phyloP scores from a whole-genome alignment of 2,888 invertebrate species.

The Entomobrya proxima region DNA sequence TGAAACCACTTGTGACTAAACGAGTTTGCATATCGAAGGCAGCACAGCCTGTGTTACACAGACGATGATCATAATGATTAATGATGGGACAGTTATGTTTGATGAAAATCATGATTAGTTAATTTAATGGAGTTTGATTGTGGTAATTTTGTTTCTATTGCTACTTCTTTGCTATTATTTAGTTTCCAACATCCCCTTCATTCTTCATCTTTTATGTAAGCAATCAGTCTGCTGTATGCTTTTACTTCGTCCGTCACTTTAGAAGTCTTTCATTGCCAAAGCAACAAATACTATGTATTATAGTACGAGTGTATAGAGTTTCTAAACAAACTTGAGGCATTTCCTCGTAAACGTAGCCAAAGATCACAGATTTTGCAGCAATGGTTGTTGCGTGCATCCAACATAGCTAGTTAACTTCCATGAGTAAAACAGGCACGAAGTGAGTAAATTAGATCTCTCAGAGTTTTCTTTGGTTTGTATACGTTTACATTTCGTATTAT shows the following conservation, averaged over 20 bases:
- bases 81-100: no score
- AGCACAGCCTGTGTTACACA: neutral
- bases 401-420: neutral
- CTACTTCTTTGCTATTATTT: constrained; percentile 21
- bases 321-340: no score
- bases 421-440: neutral
- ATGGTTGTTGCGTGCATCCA: neutral
- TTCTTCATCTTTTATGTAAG: neutral
- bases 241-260: no score
- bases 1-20: neutral
- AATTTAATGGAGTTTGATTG: constrained; percentile 56
- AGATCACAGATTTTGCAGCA: neutral
- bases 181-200: neutral
- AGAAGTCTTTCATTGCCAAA: no score
- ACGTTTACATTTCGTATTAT: neutral
- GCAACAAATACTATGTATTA: no score
- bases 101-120: constrained; percentile 37
- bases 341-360: no score
- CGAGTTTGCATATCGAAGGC: neutral
- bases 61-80: neutral
- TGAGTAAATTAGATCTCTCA: constrained; percentile 64
- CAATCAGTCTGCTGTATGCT: no score
- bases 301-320: no score
- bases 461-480: neutral
- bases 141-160: constrained; percentile 64